Conservation (phyloP, 2,113 vertebrate genomes). For the Thomomys bottae region DNA sequence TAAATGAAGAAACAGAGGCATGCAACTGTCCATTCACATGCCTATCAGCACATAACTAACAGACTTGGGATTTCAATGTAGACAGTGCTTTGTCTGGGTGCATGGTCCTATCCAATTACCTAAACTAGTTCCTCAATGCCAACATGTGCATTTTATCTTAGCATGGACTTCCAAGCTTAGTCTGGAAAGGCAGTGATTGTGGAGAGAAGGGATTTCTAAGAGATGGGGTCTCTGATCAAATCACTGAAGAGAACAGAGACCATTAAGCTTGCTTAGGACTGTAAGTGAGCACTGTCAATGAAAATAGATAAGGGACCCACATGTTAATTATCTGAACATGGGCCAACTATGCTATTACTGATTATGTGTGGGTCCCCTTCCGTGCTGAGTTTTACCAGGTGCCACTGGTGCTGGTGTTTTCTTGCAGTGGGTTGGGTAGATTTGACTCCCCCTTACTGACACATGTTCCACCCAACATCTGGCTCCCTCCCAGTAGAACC, state of each 20-base stretch:
- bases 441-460: conserved; percentile 29
- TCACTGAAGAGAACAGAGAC: accelerated
- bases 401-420: neutral
- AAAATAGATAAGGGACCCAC: accelerated
- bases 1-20: neutral
- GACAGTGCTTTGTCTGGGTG: neutral
- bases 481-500: conserved; percentile 65
- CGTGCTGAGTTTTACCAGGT: neutral
- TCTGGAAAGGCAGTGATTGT: neutral
- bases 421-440: conserved; percentile 47
- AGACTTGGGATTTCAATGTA: neutral
- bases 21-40: neutral
- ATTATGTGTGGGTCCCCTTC: neutral
- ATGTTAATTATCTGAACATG: neutral
- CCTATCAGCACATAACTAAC: neutral
- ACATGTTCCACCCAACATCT: conserved; percentile 60
- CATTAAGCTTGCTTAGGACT: neutral
- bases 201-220: conserved; percentile 1
- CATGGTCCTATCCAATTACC: neutral
- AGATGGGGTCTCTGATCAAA: neutral
- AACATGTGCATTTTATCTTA: neutral
- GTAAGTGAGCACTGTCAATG: neutral
- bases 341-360: neutral
- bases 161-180: accelerated
- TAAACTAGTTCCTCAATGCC: neutral